Evolutionary conservation across 2,113 vertebrate species (phyloP).

Genomic region (Phainopepla nitens): DNA sequence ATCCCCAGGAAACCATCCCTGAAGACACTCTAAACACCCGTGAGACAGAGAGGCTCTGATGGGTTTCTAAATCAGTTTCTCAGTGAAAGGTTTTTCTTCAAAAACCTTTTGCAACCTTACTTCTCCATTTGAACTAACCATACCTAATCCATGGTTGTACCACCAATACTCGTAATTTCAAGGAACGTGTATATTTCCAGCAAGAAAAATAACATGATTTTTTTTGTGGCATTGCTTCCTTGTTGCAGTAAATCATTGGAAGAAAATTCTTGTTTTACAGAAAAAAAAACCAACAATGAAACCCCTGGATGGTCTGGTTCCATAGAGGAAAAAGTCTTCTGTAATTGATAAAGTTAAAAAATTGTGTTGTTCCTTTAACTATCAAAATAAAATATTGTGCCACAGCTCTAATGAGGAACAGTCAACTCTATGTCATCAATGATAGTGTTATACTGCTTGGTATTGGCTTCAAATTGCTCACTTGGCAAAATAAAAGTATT

Average conservation of each 20-base stretch:
- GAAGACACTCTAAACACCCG: not conserved
- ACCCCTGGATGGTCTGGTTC: not conserved
- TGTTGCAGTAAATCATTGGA: not conserved
- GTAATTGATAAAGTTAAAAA: not conserved
- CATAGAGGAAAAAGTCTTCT: not conserved
- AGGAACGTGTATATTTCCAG: not conserved
- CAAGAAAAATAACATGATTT: not conserved
- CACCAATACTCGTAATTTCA: not conserved
- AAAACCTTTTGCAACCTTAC: not conserved
- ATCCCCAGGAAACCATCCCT: not conserved
- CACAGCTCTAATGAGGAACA: not conserved
- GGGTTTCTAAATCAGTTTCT: not conserved
- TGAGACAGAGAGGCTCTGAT: not conserved
- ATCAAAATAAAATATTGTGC: not conserved
- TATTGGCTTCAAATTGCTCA: not conserved
- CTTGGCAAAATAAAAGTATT: not conserved
- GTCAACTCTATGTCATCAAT: not conserved
- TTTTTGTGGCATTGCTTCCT: not conserved
- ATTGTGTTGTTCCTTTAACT: not conserved
- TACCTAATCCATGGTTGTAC: not conserved
- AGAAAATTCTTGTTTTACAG: not conserved
- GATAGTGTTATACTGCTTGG: not conserved
- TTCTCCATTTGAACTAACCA: not conserved
- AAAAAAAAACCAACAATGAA: fast-evolving
- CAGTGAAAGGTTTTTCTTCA: not conserved